Evolutionary conservation across 2,113 vertebrate species (phyloP).

Genomic region (Etheostoma spectabile): DNA sequence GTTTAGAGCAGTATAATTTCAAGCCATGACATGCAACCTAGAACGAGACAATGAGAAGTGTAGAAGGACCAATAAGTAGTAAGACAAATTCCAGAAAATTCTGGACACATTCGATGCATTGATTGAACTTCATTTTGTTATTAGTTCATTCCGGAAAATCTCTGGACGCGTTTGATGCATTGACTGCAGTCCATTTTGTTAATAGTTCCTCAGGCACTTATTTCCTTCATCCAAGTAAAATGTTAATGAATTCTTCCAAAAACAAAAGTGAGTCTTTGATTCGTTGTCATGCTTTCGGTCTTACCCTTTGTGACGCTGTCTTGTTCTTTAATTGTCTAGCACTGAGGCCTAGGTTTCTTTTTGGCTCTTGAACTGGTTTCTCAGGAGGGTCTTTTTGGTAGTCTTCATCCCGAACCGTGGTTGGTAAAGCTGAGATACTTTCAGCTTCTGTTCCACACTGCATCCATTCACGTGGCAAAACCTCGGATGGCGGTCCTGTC

Average conservation of each 20-base stretch:
- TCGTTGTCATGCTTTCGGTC: slow-evolving; percentile 74
- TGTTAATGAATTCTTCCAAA: slow-evolving; percentile 53
- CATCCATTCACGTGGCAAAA: background rate
- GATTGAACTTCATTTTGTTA: background rate
- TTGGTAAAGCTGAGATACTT: slow-evolving; percentile 21
- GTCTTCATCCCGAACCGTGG: slow-evolving; percentile 30
- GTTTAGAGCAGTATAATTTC: background rate
- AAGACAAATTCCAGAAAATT: background rate
- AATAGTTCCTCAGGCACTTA: slow-evolving; percentile 56
- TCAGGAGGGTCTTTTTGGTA: slow-evolving; percentile 18
- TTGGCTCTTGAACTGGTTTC: slow-evolving; percentile 36
- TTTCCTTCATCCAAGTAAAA: slow-evolving; percentile 21
- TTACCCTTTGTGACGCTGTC: slow-evolving; percentile 75
- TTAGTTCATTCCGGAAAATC: slow-evolving; percentile 45
- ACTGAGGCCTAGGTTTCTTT: slow-evolving; percentile 6
- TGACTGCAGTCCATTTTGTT: background rate
- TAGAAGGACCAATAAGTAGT: background rate
- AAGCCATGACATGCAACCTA: slow-evolving; percentile 24
- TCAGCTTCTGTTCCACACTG: background rate
- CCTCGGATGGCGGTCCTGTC: slow-evolving; percentile 11
- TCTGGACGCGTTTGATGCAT: background rate
- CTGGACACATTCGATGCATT: background rate
- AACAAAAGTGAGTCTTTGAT: slow-evolving; percentile 17
- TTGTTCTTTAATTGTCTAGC: slow-evolving; percentile 33
- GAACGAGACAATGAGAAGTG: background rate